Evolutionary conservation across 2,888 invertebrate species (phyloP).

Genomic region (Pelosia muscerda): DNA sequence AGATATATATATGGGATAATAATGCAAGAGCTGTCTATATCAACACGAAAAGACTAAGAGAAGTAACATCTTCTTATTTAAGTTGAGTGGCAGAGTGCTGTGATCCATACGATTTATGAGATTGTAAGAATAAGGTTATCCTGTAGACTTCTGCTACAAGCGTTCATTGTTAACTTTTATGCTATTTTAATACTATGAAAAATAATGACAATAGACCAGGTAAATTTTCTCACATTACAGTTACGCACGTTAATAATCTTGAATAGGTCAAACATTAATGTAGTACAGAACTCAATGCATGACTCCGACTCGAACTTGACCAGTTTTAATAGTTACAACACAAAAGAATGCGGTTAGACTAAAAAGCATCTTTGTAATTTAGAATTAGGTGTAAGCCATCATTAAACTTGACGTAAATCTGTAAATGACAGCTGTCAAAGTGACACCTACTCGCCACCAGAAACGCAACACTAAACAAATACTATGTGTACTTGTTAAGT

Average conservation of each 20-base stretch:
- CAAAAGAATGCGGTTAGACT: not conserved
- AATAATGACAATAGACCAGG: too few species aligned
- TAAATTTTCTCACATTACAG: too few species aligned
- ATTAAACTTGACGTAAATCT: slow-evolving; percentile 4
- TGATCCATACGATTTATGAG: too few species aligned
- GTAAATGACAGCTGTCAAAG: slow-evolving; percentile 1
- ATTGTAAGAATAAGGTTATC: too few species aligned
- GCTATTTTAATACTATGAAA: too few species aligned
- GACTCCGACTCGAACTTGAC: not conserved
- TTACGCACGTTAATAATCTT: too few species aligned
- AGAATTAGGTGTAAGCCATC: not conserved
- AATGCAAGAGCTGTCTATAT: not conserved
- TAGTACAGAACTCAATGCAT: not conserved
- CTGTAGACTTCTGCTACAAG: too few species aligned
- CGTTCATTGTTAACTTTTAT: too few species aligned
- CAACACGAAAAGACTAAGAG: not conserved
- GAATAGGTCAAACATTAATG: too few species aligned
- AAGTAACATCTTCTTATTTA: not conserved
- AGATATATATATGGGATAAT: not conserved
- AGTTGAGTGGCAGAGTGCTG: not conserved
- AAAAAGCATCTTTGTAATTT: slow-evolving; percentile 4
- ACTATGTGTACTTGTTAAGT: not conserved
- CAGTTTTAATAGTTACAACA: not conserved
- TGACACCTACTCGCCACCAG: slow-evolving; percentile 2
- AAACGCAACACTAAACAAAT: not conserved